Conservation (phyloP, 2,888 invertebrate genomes). For the Melieria picta region DNA sequence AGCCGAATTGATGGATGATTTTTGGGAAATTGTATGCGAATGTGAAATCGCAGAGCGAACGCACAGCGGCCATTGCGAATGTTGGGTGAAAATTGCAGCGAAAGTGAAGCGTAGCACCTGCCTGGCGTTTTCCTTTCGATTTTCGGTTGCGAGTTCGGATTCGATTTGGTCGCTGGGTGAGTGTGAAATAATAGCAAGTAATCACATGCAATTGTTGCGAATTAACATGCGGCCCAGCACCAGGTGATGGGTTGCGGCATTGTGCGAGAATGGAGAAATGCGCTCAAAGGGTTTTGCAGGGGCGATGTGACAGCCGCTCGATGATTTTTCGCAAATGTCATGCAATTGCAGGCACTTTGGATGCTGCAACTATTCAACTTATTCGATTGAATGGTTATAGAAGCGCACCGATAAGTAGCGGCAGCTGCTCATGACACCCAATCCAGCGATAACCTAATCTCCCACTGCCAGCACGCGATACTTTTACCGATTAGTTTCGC, state of each 20-base stretch:
- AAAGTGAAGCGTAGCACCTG: slow-evolving; percentile 29
- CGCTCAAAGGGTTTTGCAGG: slow-evolving; percentile 13
- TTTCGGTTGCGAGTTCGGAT: neutral
- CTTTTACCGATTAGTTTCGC: neutral
- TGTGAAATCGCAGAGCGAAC: slow-evolving; percentile 11
- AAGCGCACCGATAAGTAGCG: neutral
- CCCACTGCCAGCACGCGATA: neutral
- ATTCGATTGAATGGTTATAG: neutral
- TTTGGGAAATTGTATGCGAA: slow-evolving; percentile 28
- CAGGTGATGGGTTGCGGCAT: slow-evolving; percentile 27
- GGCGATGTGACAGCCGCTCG: neutral
- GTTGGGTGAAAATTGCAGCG: slow-evolving; percentile 14
- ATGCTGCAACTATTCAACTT: neutral
- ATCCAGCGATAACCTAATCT: neutral
- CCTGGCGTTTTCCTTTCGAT: slow-evolving; percentile 11
- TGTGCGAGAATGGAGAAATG: neutral
- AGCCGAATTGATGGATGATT: slow-evolving; percentile 23
- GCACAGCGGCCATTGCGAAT: slow-evolving; percentile 24
- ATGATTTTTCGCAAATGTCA: neutral
- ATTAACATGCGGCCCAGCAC: slow-evolving; percentile 18
- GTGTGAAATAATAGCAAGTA: neutral
- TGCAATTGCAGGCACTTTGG: too few species aligned
- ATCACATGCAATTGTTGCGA: slow-evolving; percentile 1
- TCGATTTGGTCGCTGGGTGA: neutral
- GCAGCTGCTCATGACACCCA: neutral